Conservation (phyloP, 2,797 vertebrate species). For the Gorsachius magnificus region DNA sequence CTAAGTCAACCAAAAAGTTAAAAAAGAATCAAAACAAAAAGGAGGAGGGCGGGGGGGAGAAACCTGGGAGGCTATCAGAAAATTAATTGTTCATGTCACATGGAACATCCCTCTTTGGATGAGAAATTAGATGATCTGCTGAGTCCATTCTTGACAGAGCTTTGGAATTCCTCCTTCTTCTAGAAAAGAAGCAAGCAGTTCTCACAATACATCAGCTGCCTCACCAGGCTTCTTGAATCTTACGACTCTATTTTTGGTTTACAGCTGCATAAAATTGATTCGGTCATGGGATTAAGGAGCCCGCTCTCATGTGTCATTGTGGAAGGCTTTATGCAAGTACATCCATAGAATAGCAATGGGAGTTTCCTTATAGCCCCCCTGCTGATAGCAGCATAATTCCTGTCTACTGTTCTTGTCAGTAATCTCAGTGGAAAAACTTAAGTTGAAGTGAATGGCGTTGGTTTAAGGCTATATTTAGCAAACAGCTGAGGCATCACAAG, state of each 20-base stretch:
- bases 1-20: not conserved
- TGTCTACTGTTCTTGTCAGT: slow-evolving; percentile 39
- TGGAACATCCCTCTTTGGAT: not conserved
- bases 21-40: not conserved
- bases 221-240: not conserved
- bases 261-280: slow-evolving; percentile 58
- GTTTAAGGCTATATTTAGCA: slow-evolving; percentile 24
- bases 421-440: slow-evolving; percentile 32
- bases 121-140: not conserved
- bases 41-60: too few relatives aligned
- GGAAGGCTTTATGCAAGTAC: not conserved
- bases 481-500: slow-evolving; percentile 6
- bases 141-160: not conserved
- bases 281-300: slow-evolving; percentile 21
- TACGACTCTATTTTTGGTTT: slow-evolving; percentile 38
- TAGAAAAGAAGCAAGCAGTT: not conserved
- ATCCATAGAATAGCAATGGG: not conserved
- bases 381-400: slow-evolving; percentile 1
- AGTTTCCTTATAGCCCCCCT: not conserved
- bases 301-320: slow-evolving; percentile 21
- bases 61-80: not conserved
- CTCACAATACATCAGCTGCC: slow-evolving; percentile 12
- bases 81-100: not conserved
- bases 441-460: not conserved
- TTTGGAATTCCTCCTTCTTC: slow-evolving; percentile 17